Evolutionary conservation across 2,113 vertebrate genomes (phyloP).

Genomic region (Bujurquina vittata): DNA sequence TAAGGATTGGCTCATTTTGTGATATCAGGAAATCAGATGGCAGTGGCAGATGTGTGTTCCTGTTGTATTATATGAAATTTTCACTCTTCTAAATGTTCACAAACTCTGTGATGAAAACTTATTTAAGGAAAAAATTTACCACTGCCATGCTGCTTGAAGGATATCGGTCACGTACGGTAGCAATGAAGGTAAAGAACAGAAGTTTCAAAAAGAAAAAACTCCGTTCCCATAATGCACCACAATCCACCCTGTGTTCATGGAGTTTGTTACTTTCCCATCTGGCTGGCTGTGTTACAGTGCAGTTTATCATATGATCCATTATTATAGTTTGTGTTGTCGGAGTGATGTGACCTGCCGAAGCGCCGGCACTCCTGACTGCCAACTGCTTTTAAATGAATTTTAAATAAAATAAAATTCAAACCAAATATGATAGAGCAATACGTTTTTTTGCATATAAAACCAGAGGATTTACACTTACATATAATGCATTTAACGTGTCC

Average conservation of each 20-base stretch:
- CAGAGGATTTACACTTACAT: no score
- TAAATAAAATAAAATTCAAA: no score
- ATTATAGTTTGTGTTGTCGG: neutral
- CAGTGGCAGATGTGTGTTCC: no score
- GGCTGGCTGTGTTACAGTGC: neutral
- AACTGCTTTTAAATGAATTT: no score
- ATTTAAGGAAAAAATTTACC: neutral
- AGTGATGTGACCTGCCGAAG: no score
- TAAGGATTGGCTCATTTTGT: neutral
- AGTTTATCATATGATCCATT: neutral
- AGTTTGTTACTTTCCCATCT: neutral
- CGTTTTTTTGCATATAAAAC: no score
- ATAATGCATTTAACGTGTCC: no score
- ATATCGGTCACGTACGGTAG: slow-evolving; percentile 54
- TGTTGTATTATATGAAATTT: neutral
- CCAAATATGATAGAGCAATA: no score
- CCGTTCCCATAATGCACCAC: slow-evolving; percentile 21
- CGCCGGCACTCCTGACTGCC: no score
- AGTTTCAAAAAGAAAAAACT: neutral
- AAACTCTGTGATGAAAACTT: neutral
- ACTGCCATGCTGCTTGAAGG: slow-evolving; percentile 52
- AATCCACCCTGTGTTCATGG: neutral
- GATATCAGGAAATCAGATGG: neutral
- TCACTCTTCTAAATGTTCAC: neutral
- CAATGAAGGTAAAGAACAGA: slow-evolving; percentile 47